Evolutionary conservation across 1,140 invertebrate species (phyloP), one percentile per base, ranked within the genome.

Genomic region (Euura lappo): DNA sequence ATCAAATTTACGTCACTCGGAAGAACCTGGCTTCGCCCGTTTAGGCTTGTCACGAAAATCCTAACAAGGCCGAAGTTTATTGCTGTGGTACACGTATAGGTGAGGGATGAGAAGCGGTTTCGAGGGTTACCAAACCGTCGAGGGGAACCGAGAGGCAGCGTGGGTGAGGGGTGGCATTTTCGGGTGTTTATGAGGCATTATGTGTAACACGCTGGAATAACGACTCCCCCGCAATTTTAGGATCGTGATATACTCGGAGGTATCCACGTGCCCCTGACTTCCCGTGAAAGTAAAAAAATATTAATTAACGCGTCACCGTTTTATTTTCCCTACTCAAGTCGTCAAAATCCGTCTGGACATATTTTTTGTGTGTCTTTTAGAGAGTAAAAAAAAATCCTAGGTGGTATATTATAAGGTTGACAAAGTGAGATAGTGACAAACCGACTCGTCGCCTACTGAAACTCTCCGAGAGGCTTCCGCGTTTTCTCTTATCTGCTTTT

Each of bases 101-200:
- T 68, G 44, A 68, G 28, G 13, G 66, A 68, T 28, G 66, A 44
- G 66, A 4, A 42, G 28, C 44, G 66, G 44, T 68, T 42, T 44
- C 66, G 66, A 44, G 28, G 66, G 66, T 68, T 28, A 42, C 44
- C 28, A 68, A 68, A 44, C 66, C 60, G 66, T 42, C 66, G 66
- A 44, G 13, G 66, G 66, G 28, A 28, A 13, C 13, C 8, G 80
- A 77, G 77, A 79, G 83, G 84, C 82, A 80, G 3, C 8, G 81
- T 79, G 76, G 79, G 75, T 79, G 75, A 72, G 78, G 76, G 76
- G 80, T 75, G 78, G 78, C 77, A 79, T 86, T 86, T 84, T 81
- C 82, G 83, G 85, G 84, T 86, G 84, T 88, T 87, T 88, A 87
- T 86, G 85, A 88, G 85, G 83, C 86, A 87, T 88, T 87, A 88